Base-by-base conservation (phyloP, 2,113 vertebrate species). In the Hemiprocne comata region DNA sequence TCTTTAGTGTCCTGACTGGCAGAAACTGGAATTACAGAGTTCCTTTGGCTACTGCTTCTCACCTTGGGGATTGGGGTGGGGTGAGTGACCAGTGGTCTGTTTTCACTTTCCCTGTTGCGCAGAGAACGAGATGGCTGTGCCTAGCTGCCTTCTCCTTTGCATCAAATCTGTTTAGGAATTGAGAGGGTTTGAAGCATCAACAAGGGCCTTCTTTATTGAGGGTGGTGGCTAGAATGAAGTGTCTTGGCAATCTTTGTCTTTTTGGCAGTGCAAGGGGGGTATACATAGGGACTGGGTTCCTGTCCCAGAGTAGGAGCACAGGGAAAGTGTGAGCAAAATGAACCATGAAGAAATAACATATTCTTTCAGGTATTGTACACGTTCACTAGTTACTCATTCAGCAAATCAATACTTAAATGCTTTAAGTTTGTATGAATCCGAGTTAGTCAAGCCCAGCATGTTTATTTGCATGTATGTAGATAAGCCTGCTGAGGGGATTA, bases 301-400 rank as follows among this genome's bases (percentile, higher is more conserved):
- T 72, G 17, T 84, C 94, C 50, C 82, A 78, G 54, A 88, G 87
- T 62, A 83, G 95, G 94, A 96, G 84, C 90, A 92, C 55, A n/a
- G 82, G 78, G 89, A 84, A 88, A 67, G 48, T 61, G 84, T 75
- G 76, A 96, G 75, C 71, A 89, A 96, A 94, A 89, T 54, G 77
- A 85, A 92, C 84, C 69, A 46, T 85, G 89, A 81, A 50, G 65
- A 94, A 88, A 70, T 72, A 77, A 9, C 16, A 1, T 17, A 83
- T 95, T 94, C 50, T 81, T 75, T 71, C 78, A 66, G 80, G 21
- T 92, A 10, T 8, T 79, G n/a, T 77, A 81, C 74, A 85, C 87
- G 74, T 93, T 96, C 91, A 65, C 50, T 73, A 85, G 58, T 76
- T 94, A 65, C 61, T 77, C 80, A 54, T 91, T 97, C 91, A 94